Conservation (phyloP, 2,113 vertebrate species). For the Aptenodytes patagonicus region DNA sequence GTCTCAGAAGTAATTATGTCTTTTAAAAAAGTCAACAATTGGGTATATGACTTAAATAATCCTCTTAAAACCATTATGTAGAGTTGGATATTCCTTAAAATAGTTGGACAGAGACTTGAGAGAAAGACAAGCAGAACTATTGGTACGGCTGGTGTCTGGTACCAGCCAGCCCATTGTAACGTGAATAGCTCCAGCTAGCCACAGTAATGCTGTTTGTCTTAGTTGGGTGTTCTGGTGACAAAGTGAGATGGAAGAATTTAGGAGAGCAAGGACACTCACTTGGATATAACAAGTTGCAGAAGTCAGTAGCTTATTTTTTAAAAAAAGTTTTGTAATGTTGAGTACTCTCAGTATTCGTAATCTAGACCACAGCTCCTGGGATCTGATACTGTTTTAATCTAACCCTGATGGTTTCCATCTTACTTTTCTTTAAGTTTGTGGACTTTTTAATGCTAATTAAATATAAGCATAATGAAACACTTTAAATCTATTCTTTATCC, state of each 20-base stretch:
- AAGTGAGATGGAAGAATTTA: neutral
- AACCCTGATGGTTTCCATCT: neutral
- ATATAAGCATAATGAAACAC: neutral
- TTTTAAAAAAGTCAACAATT: neutral
- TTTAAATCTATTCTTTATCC: neutral
- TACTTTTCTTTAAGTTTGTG: neutral
- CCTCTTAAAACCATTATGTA: neutral
- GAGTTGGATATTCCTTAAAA: neutral
- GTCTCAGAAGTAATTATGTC: neutral
- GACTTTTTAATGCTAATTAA: neutral
- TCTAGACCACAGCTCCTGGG: neutral
- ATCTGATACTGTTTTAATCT: neutral
- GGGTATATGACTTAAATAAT: neutral
- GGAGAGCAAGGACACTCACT: neutral
- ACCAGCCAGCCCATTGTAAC: neutral
- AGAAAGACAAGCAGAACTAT: neutral
- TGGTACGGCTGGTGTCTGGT: neutral
- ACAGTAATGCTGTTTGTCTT: neutral
- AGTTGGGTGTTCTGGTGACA: neutral
- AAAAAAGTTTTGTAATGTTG: neutral
- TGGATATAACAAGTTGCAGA: neutral
- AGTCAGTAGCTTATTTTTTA: neutral
- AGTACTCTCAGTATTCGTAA: neutral
- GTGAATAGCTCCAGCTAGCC: neutral
- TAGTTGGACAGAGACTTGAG: neutral